These are phyloP conservation scores for Dreissena rostriformis DNA, from an alignment of 1,140 invertebrate species.

Conservation along the genomic window DNA sequence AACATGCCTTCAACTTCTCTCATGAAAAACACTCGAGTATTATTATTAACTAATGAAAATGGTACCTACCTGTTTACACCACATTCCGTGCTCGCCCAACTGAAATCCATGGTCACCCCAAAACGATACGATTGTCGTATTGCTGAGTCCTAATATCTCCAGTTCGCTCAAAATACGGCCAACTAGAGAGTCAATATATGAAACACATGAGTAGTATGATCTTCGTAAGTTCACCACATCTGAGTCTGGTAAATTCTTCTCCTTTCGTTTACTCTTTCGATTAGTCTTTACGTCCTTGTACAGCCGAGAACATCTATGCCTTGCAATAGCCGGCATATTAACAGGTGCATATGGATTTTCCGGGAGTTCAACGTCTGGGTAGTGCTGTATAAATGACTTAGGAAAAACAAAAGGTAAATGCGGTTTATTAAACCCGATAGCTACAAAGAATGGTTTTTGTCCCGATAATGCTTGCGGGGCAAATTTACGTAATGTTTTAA, in stretches of 20 bases:
- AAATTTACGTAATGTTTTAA: conserved; percentile 21
- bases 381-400: conserved; percentile 39
- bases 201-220: conserved; percentile 88
- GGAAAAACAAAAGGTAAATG: conserved; percentile 63
- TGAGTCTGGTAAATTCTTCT: conserved; percentile 48
- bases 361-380: conserved; percentile 55
- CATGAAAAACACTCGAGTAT: too few relatives aligned
- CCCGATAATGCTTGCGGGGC: conserved; percentile 2
- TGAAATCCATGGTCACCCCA: conserved; percentile 95
- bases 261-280: conserved; percentile 10
- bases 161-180: conserved; percentile 87
- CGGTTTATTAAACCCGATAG: conserved; percentile 65
- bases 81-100: conserved; percentile 90
- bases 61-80: conserved; percentile 90
- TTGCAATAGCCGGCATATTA: conserved; percentile 50
- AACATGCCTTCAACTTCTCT: too few relatives aligned
- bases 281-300: conserved; percentile 45
- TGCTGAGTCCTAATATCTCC: conserved; percentile 80
- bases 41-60: too few relatives aligned
- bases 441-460: conserved; percentile 61
- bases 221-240: conserved; percentile 38
- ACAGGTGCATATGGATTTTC: conserved; percentile 40
- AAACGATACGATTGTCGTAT: conserved; percentile 89
- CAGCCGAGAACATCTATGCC: conserved; percentile 15
- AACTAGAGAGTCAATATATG: conserved; percentile 90